These are phyloP conservation scores for Probaryconus sp. DNA, from an alignment of 1,140 invertebrate species.

Conservation along the genomic window DNA sequence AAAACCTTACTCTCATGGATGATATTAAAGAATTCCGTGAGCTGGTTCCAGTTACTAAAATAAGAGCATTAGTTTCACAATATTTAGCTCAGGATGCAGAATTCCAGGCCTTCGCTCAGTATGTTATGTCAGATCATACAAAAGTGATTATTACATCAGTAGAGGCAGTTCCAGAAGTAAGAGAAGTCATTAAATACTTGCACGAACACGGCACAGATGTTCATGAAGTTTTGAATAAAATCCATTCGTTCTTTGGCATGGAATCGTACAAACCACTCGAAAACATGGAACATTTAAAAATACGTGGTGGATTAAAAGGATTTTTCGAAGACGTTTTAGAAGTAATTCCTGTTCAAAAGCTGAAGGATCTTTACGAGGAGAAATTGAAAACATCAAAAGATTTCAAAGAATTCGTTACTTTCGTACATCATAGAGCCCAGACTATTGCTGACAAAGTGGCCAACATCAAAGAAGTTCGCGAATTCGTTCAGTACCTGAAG, in stretches of 20 bases:
- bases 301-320: conserved; percentile 41
- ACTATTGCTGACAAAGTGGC: conserved; percentile 16
- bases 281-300: neutral
- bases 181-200: conserved; percentile 39
- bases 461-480: neutral
- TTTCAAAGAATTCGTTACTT: conserved; percentile 11
- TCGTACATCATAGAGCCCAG: conserved; percentile 22
- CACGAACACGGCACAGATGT: conserved; percentile 53
- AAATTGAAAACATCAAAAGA: conserved; percentile 30
- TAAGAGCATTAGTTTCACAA: conserved; percentile 44
- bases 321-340: conserved; percentile 37
- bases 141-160: conserved; percentile 14
- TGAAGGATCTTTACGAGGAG: conserved; percentile 21
- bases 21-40: conserved; percentile 52
- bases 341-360: conserved; percentile 1
- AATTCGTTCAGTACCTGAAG: conserved; percentile 2
- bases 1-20: conserved; percentile 5
- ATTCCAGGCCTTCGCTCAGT: conserved; percentile 26
- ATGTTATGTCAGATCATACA: conserved; percentile 9
- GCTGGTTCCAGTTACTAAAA: conserved; percentile 36
- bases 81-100: conserved; percentile 59
- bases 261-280: neutral
- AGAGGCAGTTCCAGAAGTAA: conserved; percentile 42
- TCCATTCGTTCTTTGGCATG: conserved; percentile 23
- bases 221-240: conserved; percentile 16